phyloP scores from a whole-genome alignment of 2,797 vertebrate genomes.

The Sebastes hubbsi region DNA sequence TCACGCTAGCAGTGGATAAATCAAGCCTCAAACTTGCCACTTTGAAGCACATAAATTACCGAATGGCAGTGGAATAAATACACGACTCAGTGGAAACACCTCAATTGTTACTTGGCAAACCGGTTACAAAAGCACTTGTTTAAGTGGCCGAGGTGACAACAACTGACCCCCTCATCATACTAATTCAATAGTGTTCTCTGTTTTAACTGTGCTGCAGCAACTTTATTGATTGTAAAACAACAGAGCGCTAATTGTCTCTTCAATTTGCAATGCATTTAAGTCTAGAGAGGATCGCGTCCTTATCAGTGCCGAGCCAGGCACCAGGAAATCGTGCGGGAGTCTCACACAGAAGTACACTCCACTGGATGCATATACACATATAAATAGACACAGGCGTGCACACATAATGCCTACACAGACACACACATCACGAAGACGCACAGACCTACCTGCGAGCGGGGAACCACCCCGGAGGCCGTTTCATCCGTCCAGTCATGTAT shows the following conservation, averaged over 20 bases:
- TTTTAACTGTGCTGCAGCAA: constrained; percentile 49
- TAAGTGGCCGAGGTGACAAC: constrained; percentile 33
- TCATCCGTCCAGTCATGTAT: constrained; percentile 35
- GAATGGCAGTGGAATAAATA: background rate
- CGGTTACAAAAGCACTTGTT: constrained; percentile 32
- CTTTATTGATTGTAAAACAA: constrained; percentile 76
- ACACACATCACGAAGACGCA: background rate
- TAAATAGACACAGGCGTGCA: background rate
- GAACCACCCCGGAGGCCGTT: constrained; percentile 10
- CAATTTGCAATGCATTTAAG: constrained; percentile 65
- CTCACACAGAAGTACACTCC: constrained; percentile 28
- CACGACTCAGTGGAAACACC: constrained; percentile 25
- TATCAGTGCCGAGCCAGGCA: constrained; percentile 72
- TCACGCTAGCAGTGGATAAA: constrained; percentile 41
- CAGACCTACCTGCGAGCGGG: constrained; percentile 17
- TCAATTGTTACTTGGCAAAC: constrained; percentile 42
- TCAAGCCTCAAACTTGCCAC: constrained; percentile 33
- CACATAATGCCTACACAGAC: background rate
- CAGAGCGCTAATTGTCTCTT: constrained; percentile 73
- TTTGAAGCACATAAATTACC: constrained; percentile 35
- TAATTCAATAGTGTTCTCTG: constrained; percentile 49
- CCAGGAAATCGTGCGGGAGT: constrained; percentile 29
- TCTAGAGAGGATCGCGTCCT: constrained; percentile 63
- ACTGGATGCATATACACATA: background rate
- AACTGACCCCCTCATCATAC: constrained; percentile 47